Base-by-base conservation (phyloP, 1,140 invertebrate genomes). In the Magallana ariakensis region DNA sequence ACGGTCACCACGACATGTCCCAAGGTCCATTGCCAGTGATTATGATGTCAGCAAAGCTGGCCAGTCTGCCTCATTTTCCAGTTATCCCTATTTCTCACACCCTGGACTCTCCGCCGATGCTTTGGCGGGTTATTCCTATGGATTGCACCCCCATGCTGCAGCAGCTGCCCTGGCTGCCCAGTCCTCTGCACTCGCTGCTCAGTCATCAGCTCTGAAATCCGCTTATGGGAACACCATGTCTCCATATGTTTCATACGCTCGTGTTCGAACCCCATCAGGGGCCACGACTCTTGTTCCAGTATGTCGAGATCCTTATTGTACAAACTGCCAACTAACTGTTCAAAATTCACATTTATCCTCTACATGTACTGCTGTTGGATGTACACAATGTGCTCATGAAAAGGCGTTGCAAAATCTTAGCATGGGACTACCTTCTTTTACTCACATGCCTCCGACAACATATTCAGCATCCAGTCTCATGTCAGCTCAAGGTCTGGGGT, bases 231-330 rank as follows among this genome's bases (percentile, higher is more conserved):
- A 89, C 5, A 86, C 91, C 13, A 82, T 93, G 75, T 93, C 93
- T 16, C 94, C 94, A 57, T 95, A 94, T 90, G 96, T 98, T 80
- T 97, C 97, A 90, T 98, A 98, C 94, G 97, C 97, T 56, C 95
- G 98, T 88, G 97, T 98, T 0, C 98, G 98, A 95, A 98, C 98
- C 0, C 97, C 97, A 0, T 96, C 97, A 10, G 97, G 98, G 70
- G 97, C 97, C 2, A 97, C 98, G 93, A 97, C 97, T 5, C 95
- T 98, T 57, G 97, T 98, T 0, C 98, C 98, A 1, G 97, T 98
- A 8, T 99, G 98, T 95, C 98, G 98, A 94, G 98, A 99, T 94
- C 98, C 98, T 10, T 99, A 98, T 91, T 99, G 98, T 95, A 97
- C 97, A 5, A 97, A 98, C 60, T 99, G 98, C 94, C 97, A 98